Percentiles rank a stretch among this genome's conserved stretches.
phyloP scores from a whole-genome alignment of 2,113 vertebrate genomes.

The Muntiacus reevesi region DNA sequence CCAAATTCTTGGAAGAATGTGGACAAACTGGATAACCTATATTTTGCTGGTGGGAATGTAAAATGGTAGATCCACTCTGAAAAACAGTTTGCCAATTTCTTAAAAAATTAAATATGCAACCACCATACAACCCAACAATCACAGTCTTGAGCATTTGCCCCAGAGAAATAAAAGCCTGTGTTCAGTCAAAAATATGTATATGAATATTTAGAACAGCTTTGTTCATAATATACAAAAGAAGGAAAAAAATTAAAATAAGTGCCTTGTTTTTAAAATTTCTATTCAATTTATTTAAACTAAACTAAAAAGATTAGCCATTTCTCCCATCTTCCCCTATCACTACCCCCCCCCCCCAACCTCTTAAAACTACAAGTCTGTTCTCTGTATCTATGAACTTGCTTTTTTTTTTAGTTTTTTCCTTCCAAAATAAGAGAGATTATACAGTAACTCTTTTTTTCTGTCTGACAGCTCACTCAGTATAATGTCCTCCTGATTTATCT shows the following conservation, averaged over 20 bases:
- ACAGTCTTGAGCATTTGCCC: background rate
- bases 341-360: background rate
- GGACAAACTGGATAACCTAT: background rate
- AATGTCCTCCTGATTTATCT: background rate
- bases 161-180: background rate
- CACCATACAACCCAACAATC: background rate
- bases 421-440: background rate
- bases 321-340: background rate
- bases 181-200: background rate
- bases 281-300: background rate
- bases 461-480: background rate
- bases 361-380: background rate
- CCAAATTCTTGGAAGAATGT: background rate
- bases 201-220: background rate
- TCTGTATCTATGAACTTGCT: background rate
- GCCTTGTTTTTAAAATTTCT: background rate
- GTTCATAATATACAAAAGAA: background rate
- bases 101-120: background rate
- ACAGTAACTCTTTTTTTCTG: background rate
- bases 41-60: background rate
- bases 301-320: background rate
- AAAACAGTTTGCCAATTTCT: background rate
- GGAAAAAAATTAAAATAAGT: background rate
- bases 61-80: background rate
- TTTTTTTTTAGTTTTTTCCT: background rate